Evolutionary conservation across 2,888 invertebrate species (phyloP).

Genomic region (Eudemis profundana): DNA sequence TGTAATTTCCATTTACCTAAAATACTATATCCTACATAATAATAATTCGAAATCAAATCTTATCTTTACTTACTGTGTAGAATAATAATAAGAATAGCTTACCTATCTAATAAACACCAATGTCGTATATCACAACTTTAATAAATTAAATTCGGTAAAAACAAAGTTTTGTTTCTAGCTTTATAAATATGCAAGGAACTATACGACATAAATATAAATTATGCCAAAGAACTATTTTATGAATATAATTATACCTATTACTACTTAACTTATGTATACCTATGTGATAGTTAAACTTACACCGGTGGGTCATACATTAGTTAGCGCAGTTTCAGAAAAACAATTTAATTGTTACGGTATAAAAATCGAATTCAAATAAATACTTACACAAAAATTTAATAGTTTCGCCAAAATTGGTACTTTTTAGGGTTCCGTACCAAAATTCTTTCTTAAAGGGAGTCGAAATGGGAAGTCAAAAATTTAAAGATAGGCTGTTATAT

Average conservation of each 20-base stretch:
- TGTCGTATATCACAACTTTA: slow-evolving; percentile 9
- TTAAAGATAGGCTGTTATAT: too few species aligned
- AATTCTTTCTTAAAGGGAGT: too few species aligned
- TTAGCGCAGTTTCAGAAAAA: background rate
- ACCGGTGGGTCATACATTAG: slow-evolving; percentile 26
- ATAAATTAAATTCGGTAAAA: background rate
- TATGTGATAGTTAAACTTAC: slow-evolving; percentile 16
- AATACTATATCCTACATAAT: slow-evolving; percentile 13
- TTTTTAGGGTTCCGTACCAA: too few species aligned
- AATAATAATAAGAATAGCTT: slow-evolving; percentile 6
- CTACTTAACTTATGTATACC: background rate
- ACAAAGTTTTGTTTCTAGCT: slow-evolving; percentile 22
- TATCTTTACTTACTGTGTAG: background rate
- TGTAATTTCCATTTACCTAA: slow-evolving; percentile 60
- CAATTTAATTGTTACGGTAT: background rate
- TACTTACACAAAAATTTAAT: background rate
- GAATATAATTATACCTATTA: slow-evolving; percentile 3
- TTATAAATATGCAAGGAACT: slow-evolving; percentile 34
- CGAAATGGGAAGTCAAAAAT: too few species aligned
- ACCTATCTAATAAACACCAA: slow-evolving; percentile 17
- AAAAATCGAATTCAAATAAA: too few species aligned
- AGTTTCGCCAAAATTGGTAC: too few species aligned
- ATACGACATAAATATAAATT: slow-evolving; percentile 4
- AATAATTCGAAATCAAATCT: background rate
- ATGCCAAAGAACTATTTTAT: slow-evolving; percentile 31